Base-by-base conservation (phyloP, 2,113 vertebrate genomes). In the Bufo gargarizans region DNA sequence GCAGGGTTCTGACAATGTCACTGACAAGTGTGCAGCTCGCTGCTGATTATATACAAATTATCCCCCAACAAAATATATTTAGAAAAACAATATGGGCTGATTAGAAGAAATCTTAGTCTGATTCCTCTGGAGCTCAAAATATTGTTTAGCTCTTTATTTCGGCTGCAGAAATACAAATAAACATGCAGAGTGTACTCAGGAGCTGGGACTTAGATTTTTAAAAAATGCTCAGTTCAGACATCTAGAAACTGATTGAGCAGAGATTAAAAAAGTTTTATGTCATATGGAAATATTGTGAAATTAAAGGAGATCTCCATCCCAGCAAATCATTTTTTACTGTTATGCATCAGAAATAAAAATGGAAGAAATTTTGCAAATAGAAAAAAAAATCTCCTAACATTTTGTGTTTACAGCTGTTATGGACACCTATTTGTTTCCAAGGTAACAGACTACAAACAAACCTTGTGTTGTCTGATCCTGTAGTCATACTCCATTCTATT, bases 1-100 rank as follows among this genome's bases (percentile, higher is more conserved):
- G 6, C 49, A 69, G 45, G 17, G 67, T 55, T 71, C 59, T 33
- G 82, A 84, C 65, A 71, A 49, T 69, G 63, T 84, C 82, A 43
- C 0, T 69, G 82, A 83, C 82, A 83, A 83, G 82, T 53, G 20
- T 16, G 61, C 47, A 33, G n/a, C 47, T 83, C 20, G n/a, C 63
- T 55, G 82, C 82, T 71, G 82, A 84, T 84, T 84, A 71, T 69
- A 69, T n/a, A 55, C 82, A 84, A 84, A 84, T 84, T 71, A 84
- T 84, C 82, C 71, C 82, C 82, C 61, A 67, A 71, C 13, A 11
- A 84, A 84, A 69, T 69, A 84, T 71, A 65, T 56, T 84, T 55
- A 55, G 82, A 84, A 69, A 84, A 53, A 84, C 82, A 84, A 84
- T 84, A 69, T 71, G 63, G 63, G 82, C 49, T 84, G 82, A 84